phyloP scores from a whole-genome alignment of 2,797 vertebrate species.

The Karalla daura region DNA sequence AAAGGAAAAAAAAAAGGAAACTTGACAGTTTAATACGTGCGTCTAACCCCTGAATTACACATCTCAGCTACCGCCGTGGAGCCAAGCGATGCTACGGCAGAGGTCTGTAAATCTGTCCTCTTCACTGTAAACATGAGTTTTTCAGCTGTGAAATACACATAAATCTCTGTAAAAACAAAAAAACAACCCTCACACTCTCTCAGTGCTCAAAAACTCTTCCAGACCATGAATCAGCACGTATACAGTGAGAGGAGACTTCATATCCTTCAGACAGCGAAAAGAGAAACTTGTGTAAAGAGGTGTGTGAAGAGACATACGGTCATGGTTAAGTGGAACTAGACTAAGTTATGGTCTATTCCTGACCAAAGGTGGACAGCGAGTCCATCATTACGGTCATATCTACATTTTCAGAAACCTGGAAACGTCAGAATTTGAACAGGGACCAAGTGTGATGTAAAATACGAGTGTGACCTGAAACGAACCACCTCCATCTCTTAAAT shows the following conservation, averaged over 20 bases:
- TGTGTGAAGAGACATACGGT: too few relatives aligned
- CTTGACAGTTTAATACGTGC: neutral
- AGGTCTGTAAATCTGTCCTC: slow-evolving; percentile 4
- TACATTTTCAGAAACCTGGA: too few relatives aligned
- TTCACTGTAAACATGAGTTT: slow-evolving; percentile 8
- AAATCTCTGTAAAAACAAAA: slow-evolving; percentile 29
- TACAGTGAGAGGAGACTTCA: slow-evolving; percentile 7
- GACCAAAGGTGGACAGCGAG: too few relatives aligned
- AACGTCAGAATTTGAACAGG: too few relatives aligned
- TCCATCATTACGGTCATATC: too few relatives aligned
- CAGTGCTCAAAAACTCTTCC: neutral
- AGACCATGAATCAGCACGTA: slow-evolving; percentile 33
- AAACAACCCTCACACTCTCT: slow-evolving; percentile 12
- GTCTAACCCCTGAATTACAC: neutral
- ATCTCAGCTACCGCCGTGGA: neutral
- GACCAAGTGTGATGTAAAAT: too few relatives aligned
- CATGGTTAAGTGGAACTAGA: too few relatives aligned
- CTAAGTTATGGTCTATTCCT: too few relatives aligned
- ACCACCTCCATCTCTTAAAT: too few relatives aligned
- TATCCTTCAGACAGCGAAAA: neutral
- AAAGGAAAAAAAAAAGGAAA: neutral
- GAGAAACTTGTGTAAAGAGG: too few relatives aligned
- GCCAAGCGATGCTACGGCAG: neutral
- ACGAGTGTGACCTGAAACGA: too few relatives aligned
- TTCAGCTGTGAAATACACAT: slow-evolving; percentile 14